phyloP scores from a whole-genome alignment of 2,113 vertebrate species.

The Sylvilagus bachmani region DNA sequence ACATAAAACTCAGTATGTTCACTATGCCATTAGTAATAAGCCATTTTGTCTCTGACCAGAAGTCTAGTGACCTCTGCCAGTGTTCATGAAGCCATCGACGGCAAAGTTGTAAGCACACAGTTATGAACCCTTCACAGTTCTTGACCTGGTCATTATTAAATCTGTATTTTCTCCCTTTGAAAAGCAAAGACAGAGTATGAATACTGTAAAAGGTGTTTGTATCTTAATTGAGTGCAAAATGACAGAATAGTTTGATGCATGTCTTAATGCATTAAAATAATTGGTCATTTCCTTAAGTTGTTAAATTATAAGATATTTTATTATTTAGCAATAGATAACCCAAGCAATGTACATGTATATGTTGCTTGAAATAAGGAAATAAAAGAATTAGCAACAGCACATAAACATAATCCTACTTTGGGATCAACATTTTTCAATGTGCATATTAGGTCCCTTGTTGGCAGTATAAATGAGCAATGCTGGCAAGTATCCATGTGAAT shows the following conservation, averaged over 20 bases:
- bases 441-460: not conserved
- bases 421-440: not conserved
- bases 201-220: not conserved
- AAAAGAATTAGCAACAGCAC: not conserved
- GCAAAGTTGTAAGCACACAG: not conserved
- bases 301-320: not conserved
- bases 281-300: not conserved
- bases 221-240: not conserved
- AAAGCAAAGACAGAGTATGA: not conserved
- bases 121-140: not conserved
- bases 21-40: not conserved
- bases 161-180: not conserved
- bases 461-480: conserved; percentile 21
- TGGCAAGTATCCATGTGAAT: not conserved
- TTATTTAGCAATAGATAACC: not conserved
- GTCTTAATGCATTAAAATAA: not conserved
- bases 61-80: not conserved
- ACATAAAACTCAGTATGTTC: not conserved
- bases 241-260: not conserved
- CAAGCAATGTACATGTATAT: not conserved
- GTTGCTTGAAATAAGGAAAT: not conserved
- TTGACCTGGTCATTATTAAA: not conserved
- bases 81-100: not conserved
- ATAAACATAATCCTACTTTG: not conserved
- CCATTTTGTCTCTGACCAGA: not conserved